These are phyloP conservation scores for Pygoscelis adeliae DNA, from an alignment of 2,113 vertebrate species.

Conservation along the genomic window DNA sequence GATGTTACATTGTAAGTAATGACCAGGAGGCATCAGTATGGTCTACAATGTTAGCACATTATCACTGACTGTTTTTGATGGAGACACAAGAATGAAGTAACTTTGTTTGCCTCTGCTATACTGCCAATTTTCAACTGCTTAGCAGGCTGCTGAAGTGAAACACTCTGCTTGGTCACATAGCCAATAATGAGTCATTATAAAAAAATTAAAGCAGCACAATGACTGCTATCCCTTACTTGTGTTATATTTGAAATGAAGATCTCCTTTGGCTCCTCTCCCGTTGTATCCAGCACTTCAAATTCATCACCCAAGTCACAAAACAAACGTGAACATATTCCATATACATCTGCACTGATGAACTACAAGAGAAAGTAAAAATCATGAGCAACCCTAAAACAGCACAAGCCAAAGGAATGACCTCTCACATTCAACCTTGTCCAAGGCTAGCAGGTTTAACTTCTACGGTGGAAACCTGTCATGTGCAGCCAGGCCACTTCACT, in stretches of 20 bases:
- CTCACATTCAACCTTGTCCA: background rate
- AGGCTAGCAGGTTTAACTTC: background rate
- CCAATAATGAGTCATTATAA: background rate
- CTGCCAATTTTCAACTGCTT: background rate
- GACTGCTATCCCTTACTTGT: conserved; percentile 76
- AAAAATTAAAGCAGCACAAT: background rate
- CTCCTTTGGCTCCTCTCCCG: conserved; percentile 95
- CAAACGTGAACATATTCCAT: conserved; percentile 90
- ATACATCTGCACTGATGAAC: conserved; percentile 92
- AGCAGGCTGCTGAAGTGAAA: background rate
- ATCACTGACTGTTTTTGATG: background rate
- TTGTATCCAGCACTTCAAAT: conserved; percentile 95
- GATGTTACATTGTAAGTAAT: background rate
- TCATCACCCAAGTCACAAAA: conserved; percentile 97
- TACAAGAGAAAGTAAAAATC: conserved; percentile 51
- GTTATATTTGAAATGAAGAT: conserved; percentile 95
- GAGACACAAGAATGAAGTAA: background rate
- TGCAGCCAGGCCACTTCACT: background rate
- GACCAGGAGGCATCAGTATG: background rate
- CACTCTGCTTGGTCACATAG: background rate
- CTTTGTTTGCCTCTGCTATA: background rate
- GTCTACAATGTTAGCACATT: background rate
- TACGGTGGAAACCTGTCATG: accelerated
- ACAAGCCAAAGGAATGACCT: background rate
- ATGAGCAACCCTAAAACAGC: background rate